Evolutionary conservation across 2,797 vertebrate species (phyloP).

Genomic region (Setipinna tenuifilis): DNA sequence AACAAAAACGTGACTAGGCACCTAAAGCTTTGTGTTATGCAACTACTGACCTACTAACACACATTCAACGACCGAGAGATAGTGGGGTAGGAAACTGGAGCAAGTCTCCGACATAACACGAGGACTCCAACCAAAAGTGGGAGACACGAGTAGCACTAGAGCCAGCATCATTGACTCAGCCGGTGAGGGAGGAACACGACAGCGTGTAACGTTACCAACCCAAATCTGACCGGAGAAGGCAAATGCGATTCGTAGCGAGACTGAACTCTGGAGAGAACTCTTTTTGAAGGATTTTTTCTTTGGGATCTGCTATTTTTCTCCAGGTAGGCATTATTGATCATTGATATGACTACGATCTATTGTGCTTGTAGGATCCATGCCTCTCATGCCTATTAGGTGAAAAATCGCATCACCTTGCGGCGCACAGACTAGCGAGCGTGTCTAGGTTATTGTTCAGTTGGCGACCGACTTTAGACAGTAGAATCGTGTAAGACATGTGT

Average conservation of each 20-base stretch:
- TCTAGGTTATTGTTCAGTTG: conserved; percentile 74
- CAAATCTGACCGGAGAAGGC: not conserved
- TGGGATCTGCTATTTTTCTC: not conserved
- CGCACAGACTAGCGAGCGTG: conserved; percentile 40
- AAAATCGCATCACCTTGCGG: conserved; percentile 38
- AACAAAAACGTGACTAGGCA: conserved; percentile 79
- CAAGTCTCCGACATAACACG: conserved; percentile 72
- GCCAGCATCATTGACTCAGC: conserved; percentile 48
- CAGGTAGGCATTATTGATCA: not conserved
- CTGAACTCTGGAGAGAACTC: conserved; percentile 56
- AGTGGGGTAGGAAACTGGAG: conserved; percentile 74
- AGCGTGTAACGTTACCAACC: conserved; percentile 30
- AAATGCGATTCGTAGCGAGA: not conserved
- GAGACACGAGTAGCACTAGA: conserved; percentile 52
- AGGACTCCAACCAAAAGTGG: conserved; percentile 45
- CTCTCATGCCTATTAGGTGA: conserved; percentile 19
- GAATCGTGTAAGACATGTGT: not conserved
- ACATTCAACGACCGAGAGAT: conserved; percentile 69
- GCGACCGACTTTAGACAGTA: conserved; percentile 59
- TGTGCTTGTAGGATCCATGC: conserved; percentile 16
- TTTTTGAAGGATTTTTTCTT: conserved; percentile 33
- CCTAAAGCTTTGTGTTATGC: conserved; percentile 77
- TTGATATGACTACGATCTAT: conserved; percentile 17
- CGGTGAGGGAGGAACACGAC: conserved; percentile 51
- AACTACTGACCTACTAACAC: conserved; percentile 85